Evolutionary conservation across 1,140 invertebrate genomes (phyloP), one percentile per base, ranked within the genome.

Genomic region (Trachelipus rathkii): DNA sequence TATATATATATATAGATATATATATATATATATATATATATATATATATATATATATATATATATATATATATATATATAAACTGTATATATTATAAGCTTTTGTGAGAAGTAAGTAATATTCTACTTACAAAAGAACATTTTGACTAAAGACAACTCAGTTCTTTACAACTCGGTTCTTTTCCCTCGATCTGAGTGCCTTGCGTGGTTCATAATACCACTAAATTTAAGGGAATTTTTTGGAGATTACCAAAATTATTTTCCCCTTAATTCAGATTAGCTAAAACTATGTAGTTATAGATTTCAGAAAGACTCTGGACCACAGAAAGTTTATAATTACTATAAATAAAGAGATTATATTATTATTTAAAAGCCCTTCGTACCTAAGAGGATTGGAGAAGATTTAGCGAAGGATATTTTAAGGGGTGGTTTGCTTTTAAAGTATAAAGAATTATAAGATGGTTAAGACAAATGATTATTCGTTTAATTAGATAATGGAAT

Each of bases 1-100:
- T 60, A 60, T 60, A 60, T 60, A 60, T 60, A 60, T 60, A 60
- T 60, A 60, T 60, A 60, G 2, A 60, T 60, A 60, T 60, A 60
- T 60, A 60, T 60, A 60, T 60, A 60, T 60, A 60, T 60, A 60
- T 60, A 60, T 60, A 60, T 60, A 60, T 60, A 60, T 60, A 60
- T 60, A 60, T 60, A 60, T 60, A 60, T 60, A 60, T 60, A 60
- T 60, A 60, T 60, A 60, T 60, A 60, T 60, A 60, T 60, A 60
- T 60, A 60, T 60, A 60, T 60, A 60, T 60, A 60, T 60, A 60
- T 60, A 60, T 60, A 60, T 15, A 60, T 13, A 15, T 13, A 15
- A 50, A 50, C 46, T 60, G 4, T 60, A 60, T 60, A 19, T 60
- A 4, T 3, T 15, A 19, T 60, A 13, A 15, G 50, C 19, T 60